These are phyloP conservation scores for Callosobruchus maculatus DNA, from an alignment of 2,888 invertebrate species.

Conservation along the genomic window DNA sequence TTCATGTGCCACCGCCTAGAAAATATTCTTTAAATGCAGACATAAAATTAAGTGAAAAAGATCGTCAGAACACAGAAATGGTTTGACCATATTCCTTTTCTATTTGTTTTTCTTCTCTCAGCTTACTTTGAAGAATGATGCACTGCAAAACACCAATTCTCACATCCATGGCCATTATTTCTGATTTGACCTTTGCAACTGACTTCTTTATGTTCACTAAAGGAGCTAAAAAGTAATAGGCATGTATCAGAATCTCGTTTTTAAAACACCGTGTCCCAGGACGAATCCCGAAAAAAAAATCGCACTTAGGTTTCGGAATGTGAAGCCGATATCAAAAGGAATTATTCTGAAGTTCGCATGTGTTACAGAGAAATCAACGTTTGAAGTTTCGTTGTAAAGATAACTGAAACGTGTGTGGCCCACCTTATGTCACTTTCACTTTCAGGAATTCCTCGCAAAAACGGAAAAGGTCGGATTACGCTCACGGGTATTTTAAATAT, in stretches of 20 bases:
- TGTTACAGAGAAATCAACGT: no score
- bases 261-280: no score
- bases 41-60: neutral
- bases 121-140: slow-evolving; percentile 44
- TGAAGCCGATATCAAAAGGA: no score
- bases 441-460: no score
- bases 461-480: no score
- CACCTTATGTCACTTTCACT: no score
- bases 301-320: no score
- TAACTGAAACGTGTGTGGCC: no score
- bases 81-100: slow-evolving; percentile 44
- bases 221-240: slow-evolving; percentile 63
- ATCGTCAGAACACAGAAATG: slow-evolving; percentile 32
- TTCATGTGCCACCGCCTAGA: neutral
- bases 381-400: no score
- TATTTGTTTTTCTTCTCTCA: slow-evolving; percentile 44
- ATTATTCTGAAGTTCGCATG: no score
- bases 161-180: slow-evolving; percentile 89
- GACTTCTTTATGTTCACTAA: slow-evolving; percentile 92
- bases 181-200: slow-evolving; percentile 79
- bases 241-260: neutral
- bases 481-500: no score
- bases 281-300: no score
- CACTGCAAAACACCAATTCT: slow-evolving; percentile 79
- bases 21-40: neutral